These are phyloP conservation scores for Malachius bipustulatus DNA, from an alignment of 2,888 invertebrate species.

Conservation along the genomic window DNA sequence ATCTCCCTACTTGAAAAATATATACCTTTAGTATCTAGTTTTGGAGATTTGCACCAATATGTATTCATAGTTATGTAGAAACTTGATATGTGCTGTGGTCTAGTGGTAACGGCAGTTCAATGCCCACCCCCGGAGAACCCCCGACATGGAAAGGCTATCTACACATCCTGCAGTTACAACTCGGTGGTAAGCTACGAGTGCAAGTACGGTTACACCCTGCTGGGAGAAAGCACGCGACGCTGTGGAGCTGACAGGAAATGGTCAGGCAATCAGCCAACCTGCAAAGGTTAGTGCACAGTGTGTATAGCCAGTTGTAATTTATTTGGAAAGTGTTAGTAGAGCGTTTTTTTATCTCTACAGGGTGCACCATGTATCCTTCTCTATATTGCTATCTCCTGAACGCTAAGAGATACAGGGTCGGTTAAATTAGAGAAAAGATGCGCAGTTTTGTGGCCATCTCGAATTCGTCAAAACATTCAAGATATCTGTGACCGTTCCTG, in stretches of 20 bases:
- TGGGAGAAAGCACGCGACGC: slow-evolving; percentile 79
- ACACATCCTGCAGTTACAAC: slow-evolving; percentile 87
- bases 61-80: too few relatives aligned
- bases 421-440: too few relatives aligned
- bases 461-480: too few relatives aligned
- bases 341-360: not conserved
- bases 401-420: too few relatives aligned
- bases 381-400: too few relatives aligned
- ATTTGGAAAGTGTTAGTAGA: not conserved
- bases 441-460: too few relatives aligned
- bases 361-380: too few relatives aligned
- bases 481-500: too few relatives aligned
- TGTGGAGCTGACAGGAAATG: slow-evolving; percentile 93
- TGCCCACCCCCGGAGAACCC: slow-evolving; percentile 89
- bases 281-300: slow-evolving; percentile 60
- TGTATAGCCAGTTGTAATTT: not conserved
- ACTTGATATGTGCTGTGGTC: too few relatives aligned
- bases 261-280: slow-evolving; percentile 83
- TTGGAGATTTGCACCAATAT: too few relatives aligned
- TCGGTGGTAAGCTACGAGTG: slow-evolving; percentile 93
- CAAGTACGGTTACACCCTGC: slow-evolving; percentile 82
- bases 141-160: slow-evolving; percentile 83
- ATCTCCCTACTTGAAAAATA: too few relatives aligned
- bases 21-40: too few relatives aligned
- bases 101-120: slow-evolving; percentile 81